Percentiles rank a stretch among this genome's conserved stretches.
Evolutionary conservation across 2,797 vertebrate species (phyloP).

Genomic region (Pelochelys cantorii): DNA sequence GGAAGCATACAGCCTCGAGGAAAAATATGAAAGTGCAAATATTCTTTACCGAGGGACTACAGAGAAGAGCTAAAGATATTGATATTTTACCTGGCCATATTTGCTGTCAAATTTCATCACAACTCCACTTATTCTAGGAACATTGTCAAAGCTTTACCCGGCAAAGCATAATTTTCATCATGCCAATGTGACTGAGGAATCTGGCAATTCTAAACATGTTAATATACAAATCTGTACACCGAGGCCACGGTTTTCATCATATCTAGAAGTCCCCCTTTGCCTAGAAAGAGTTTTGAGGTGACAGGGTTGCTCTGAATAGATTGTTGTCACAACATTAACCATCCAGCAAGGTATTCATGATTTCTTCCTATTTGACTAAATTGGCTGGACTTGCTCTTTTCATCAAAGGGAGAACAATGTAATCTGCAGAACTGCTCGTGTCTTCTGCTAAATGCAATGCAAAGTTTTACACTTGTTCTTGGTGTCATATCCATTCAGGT

Average conservation of each 20-base stretch:
- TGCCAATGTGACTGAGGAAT: background rate
- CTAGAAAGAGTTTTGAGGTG: background rate
- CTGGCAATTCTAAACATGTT: constrained; percentile 19
- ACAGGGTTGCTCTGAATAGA: background rate
- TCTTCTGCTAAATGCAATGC: background rate
- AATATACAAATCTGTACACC: background rate
- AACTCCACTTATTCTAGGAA: constrained; percentile 33
- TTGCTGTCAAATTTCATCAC: constrained; percentile 14
- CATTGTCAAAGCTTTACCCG: background rate
- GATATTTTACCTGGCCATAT: constrained; percentile 4
- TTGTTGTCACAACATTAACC: background rate
- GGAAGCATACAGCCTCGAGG: background rate
- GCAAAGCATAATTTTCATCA: constrained; percentile 6
- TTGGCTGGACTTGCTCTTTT: background rate
- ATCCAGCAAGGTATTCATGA: background rate
- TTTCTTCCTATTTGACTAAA: background rate
- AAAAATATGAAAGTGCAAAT: background rate
- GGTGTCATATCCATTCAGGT: background rate
- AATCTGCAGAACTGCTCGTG: background rate
- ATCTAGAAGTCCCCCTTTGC: background rate
- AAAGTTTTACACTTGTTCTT: background rate
- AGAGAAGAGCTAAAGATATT: constrained; percentile 22
- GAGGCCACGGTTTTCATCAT: background rate
- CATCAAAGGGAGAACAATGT: background rate
- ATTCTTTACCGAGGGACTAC: background rate